Percentiles rank a stretch among this genome's conserved stretches.
These are phyloP conservation scores for Anguilla megastoma DNA, from an alignment of 2,797 vertebrate species.

Conservation along the genomic window DNA sequence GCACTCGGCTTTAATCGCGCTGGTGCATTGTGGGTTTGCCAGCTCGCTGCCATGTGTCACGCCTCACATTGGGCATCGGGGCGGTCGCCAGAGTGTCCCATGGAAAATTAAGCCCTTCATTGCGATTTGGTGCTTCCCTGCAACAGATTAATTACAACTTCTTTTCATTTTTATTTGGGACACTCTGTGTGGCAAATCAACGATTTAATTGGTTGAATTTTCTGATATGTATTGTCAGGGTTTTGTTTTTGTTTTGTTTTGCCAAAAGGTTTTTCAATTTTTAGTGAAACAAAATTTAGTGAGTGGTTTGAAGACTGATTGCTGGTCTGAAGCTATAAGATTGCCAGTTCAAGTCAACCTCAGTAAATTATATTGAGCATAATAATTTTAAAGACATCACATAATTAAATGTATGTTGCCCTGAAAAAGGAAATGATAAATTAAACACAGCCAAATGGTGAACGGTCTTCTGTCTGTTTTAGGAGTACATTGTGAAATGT, in stretches of 20 bases:
- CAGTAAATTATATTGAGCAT: not conserved
- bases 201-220: not conserved
- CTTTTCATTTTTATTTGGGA: not conserved
- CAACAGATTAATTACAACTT: not conserved
- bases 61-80: constrained; percentile 24
- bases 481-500: not conserved
- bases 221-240: not conserved
- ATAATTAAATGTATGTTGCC: not conserved
- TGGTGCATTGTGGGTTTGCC: not conserved
- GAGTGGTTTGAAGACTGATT: not conserved
- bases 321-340: not conserved
- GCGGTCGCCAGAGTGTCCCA: constrained; percentile 38
- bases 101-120: not conserved
- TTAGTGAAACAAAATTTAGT: not conserved
- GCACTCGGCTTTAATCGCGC: constrained; percentile 28
- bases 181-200: not conserved
- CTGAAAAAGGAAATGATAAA: not conserved
- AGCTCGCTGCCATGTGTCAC: not conserved
- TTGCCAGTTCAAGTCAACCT: not conserved
- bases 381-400: not conserved
- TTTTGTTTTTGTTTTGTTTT: not conserved
- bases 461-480: not conserved
- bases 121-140: not conserved
- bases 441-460: not conserved
- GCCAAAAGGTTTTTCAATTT: not conserved